Evolutionary conservation across 1,140 invertebrate species (phyloP), one percentile per base, ranked within the genome.

Genomic region (Drosophila nannoptera): DNA sequence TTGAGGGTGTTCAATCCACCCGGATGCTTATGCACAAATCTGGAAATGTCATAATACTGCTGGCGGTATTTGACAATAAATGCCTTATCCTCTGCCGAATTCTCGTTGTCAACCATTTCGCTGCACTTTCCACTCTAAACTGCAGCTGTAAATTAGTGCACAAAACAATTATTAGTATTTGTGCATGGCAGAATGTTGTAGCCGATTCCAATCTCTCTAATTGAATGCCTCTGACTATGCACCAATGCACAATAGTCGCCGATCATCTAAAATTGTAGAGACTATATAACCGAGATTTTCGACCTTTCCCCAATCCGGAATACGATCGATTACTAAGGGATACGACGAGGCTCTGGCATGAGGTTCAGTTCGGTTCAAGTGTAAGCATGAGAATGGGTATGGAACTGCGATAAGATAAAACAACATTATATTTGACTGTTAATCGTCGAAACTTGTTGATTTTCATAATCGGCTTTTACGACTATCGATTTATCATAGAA

Each of bases 11-110:
- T 92, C 11, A 90, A 82, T 7, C 93, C 93, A 0, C 93, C 93
- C 0, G 93, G 93, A 88, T 93, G 93, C 64, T 92, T 91, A 33
- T 90, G 90, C 29, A 93, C 69, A 73, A 93, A 93, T 1, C 87
- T 43, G 1, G 87, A 78, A 43, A 93, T 88, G 66, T 93, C 89
- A 76, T 92, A 93, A 45, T 70, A 83, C 36, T 91, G 82, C 31
- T 90, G 89, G 9, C 89, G 77, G 87, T 93, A 91, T 56, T 90
- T 91, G 0, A 93, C 90, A 0, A 92, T 73, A 67, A 91, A 91
- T 45, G 87, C 75, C 22, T 77, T 42, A 33, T 46, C 53, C 4
- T 65, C 22, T 31, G 63, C 66, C 9, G 58, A 38, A 42, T 61
- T 45, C 4, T 52, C 60, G n/a, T 35, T 16, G 4, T 46, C 46